Evolutionary conservation across 2,888 invertebrate genomes (phyloP), one percentile per base, ranked within the genome.

Genomic region (Hirtodrosophila cameraria): DNA sequence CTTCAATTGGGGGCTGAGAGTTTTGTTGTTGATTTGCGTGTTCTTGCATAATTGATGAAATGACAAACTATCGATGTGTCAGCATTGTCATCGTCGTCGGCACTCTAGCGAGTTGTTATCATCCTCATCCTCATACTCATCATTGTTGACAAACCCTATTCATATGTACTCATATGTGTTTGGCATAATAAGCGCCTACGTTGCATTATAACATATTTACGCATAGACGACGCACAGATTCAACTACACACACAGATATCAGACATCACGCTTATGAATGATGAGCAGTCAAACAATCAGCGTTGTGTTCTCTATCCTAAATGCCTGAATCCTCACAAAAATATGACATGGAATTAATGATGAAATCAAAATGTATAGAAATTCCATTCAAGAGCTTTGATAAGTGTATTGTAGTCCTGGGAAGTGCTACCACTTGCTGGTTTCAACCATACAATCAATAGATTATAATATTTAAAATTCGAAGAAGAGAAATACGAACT

Each of bases 31-130:
- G 79, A 86, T 79, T 84, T 84, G 85, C 77, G 80, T 81, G 77
- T 76, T 67, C 48, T 48, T 86, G 82, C 69, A 84, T 84, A 84
- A 86, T 86, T 86, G 86, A 84, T 86, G 73, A 75, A 77, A 84
- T 81, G 79, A 80, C 86, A 86, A 77, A 77, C 69, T 71, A 66
- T 69, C 75, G 75, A 79, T 85, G 82, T 85, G 81, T 81, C 82
- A 81, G 82, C 82, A 78, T 75, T 81, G 80, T 84, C 82, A 78
- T 75, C 78, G 80, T 84, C 66, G 53, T 62, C 69, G 69, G 35
- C 60, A 62, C 54, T 62, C 60, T 12, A 52, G 36, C 45, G 52
- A 49, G 62, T 52, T 72, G 78, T 72, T 83, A 77, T 83, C 80
- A 72, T 46, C 46, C 49, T 45, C 54, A 55, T n/a, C 25, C 3